Percentiles rank a stretch among this genome's conserved stretches.
phyloP scores from a whole-genome alignment of 2,113 vertebrate species.

The Saccopteryx bilineata region DNA sequence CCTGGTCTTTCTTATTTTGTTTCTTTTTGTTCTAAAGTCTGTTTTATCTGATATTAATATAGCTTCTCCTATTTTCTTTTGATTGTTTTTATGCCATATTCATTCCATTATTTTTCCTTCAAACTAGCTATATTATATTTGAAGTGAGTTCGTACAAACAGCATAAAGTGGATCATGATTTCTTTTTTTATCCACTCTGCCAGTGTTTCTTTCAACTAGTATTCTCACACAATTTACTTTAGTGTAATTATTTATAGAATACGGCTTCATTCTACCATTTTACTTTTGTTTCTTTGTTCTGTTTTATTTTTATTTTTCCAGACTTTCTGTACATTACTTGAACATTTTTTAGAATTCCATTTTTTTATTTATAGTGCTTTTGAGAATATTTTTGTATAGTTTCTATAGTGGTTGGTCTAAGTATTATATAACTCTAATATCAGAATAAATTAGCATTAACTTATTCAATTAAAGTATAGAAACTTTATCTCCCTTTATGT shows the following conservation, averaged over 20 bases:
- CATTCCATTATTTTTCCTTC: background rate
- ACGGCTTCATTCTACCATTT: background rate
- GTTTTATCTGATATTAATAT: background rate
- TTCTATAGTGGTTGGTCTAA: background rate
- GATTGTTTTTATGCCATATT: background rate
- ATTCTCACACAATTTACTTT: background rate
- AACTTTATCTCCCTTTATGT: background rate
- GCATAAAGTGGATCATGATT: background rate
- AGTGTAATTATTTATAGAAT: background rate
- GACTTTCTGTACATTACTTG: background rate
- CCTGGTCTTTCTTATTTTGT: background rate
- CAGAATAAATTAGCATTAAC: background rate
- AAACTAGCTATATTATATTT: background rate
- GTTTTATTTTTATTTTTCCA: background rate
- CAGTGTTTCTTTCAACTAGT: background rate
- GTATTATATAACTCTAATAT: background rate
- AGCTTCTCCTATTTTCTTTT: background rate
- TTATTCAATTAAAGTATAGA: background rate
- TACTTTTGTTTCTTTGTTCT: background rate
- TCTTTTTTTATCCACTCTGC: background rate
- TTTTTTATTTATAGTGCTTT: background rate
- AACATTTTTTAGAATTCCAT: background rate
- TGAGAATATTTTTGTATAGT: background rate
- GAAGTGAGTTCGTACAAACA: background rate
- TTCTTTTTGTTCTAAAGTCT: background rate